These are phyloP conservation scores for Megamerina dolium DNA, from an alignment of 2,888 invertebrate species.

Conservation along the genomic window DNA sequence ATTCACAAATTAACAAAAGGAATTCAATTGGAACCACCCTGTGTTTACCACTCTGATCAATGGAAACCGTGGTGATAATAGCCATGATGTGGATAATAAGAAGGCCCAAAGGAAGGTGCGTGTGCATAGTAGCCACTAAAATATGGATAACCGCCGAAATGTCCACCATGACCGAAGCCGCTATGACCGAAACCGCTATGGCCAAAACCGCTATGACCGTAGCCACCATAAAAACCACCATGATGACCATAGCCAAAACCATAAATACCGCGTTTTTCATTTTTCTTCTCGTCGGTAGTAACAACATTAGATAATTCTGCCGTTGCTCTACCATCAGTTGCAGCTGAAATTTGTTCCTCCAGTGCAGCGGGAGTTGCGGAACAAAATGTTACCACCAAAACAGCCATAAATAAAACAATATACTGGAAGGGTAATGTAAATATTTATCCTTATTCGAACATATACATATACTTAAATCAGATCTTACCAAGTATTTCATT, in stretches of 20 bases:
- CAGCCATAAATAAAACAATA: constrained; percentile 21
- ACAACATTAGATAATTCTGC: too few species aligned
- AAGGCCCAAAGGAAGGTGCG: constrained; percentile 15
- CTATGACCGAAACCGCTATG: constrained; percentile 14
- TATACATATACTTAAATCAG: neutral
- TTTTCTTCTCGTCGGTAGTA: too few species aligned
- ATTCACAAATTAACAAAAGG: too few species aligned
- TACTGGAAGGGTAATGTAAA: too few species aligned
- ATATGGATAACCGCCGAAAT: constrained; percentile 19
- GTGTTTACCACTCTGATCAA: too few species aligned
- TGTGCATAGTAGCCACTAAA: constrained; percentile 18
- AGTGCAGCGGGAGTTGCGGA: constrained; percentile 18
- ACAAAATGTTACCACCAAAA: constrained; percentile 18
- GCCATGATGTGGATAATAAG: constrained; percentile 21
- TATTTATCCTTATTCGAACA: neutral
- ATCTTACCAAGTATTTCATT: constrained; percentile 27
- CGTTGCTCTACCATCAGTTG: too few species aligned
- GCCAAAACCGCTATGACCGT: constrained; percentile 6
- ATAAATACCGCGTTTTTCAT: constrained; percentile 26
- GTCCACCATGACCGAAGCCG: constrained; percentile 12
- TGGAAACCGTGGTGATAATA: constrained; percentile 5
- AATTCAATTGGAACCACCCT: too few species aligned
- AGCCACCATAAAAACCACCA: constrained; percentile 10
- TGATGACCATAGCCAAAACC: constrained; percentile 23
- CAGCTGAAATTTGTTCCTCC: constrained; percentile 15